These are phyloP conservation scores for Drosophila prostipennis DNA, from an alignment of 2,888 invertebrate species.

Conservation along the genomic window DNA sequence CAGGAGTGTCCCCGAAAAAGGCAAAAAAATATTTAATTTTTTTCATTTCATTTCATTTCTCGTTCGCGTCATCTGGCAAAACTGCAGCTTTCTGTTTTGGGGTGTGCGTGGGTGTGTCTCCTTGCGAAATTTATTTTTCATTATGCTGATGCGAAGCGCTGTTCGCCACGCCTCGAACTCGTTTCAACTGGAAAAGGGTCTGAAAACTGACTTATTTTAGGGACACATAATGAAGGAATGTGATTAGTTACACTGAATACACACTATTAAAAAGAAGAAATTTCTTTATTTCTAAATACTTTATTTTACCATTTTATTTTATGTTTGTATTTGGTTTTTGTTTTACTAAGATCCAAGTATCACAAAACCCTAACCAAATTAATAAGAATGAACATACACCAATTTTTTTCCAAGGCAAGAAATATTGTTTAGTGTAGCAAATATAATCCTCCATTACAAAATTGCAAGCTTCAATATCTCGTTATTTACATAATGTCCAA, in stretches of 20 bases:
- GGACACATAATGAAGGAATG: slow-evolving; percentile 17
- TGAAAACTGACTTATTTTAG: neutral
- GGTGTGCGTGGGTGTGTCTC: slow-evolving; percentile 28
- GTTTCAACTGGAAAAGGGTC: slow-evolving; percentile 17
- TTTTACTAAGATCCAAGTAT: too few species aligned
- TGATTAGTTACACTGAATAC: slow-evolving; percentile 17
- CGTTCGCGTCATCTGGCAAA: slow-evolving; percentile 27
- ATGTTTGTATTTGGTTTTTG: too few species aligned
- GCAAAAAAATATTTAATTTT: slow-evolving; percentile 45
- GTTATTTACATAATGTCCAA: neutral
- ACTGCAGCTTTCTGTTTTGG: slow-evolving; percentile 29
- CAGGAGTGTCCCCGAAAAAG: slow-evolving; percentile 8
- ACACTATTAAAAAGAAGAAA: neutral
- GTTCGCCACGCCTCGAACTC: slow-evolving; percentile 29
- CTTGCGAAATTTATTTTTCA: slow-evolving; percentile 51
- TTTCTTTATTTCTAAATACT: too few species aligned
- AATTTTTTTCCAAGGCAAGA: too few species aligned
- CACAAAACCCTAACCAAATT: too few species aligned
- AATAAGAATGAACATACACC: too few species aligned
- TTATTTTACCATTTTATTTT: too few species aligned
- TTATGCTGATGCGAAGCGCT: slow-evolving; percentile 59
- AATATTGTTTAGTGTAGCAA: too few species aligned
- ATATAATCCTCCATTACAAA: too few species aligned
- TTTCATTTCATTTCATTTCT: slow-evolving; percentile 13
- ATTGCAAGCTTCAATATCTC: neutral